Conservation (phyloP, 1,140 invertebrate species). For the Piezodorus guildinii region DNA sequence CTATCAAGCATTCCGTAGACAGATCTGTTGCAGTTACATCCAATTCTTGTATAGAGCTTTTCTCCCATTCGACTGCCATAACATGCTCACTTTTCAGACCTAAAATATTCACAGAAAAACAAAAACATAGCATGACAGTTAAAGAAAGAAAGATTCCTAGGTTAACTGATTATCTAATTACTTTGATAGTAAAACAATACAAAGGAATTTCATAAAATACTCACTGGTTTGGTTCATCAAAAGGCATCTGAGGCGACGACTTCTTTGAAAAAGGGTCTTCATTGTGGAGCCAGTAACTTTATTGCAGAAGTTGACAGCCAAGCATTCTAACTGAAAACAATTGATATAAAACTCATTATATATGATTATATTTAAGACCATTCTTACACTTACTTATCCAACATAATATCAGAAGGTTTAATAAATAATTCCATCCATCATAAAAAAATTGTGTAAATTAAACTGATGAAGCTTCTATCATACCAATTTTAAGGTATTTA, state of each 20-base stretch:
- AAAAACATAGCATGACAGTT: background rate
- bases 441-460: no score
- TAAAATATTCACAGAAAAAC: background rate
- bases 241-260: slow-evolving; percentile 80
- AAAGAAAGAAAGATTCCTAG: background rate
- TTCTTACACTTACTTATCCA: no score
- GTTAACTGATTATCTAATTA: background rate
- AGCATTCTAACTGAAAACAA: slow-evolving; percentile 75
- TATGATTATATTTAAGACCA: no score
- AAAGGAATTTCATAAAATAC: slow-evolving; percentile 26
- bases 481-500: no score
- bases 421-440: no score
- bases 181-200: background rate
- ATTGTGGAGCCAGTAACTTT: slow-evolving; percentile 95
- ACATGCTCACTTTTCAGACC: slow-evolving; percentile 74
- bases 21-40: slow-evolving; percentile 96
- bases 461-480: no score
- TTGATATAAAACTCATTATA: no score
- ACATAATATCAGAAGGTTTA: no score
- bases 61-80: slow-evolving; percentile 96
- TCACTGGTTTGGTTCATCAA: slow-evolving; percentile 93
- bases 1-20: slow-evolving; percentile 82
- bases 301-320: slow-evolving; percentile 92
- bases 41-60: slow-evolving; percentile 82
- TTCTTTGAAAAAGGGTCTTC: slow-evolving; percentile 87